Conservation (phyloP, 2,797 vertebrate genomes). For the Xiphorhynchus erythropygius region DNA sequence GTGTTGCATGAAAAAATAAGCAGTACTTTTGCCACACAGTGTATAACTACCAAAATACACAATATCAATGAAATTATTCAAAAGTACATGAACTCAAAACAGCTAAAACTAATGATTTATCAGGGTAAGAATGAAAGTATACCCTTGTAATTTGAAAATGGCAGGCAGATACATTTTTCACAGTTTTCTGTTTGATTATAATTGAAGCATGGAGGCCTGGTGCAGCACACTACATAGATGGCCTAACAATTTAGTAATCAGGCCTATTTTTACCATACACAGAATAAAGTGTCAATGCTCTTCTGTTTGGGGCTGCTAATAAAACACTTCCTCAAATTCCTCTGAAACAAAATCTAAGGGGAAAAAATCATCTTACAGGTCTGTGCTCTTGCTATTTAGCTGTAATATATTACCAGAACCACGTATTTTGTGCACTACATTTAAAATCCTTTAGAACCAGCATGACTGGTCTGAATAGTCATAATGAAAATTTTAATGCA, state of each 20-base stretch:
- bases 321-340: not conserved
- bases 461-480: not conserved
- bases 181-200: not conserved
- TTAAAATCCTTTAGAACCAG: conserved; percentile 7
- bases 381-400: not conserved
- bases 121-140: not conserved
- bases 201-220: not conserved
- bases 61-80: not conserved
- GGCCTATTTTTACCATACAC: not conserved
- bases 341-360: not conserved
- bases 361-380: not conserved
- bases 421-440: not conserved
- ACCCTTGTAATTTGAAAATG: not conserved
- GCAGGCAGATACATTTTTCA: not conserved
- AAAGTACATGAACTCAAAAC: not conserved
- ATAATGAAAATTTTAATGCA: not conserved
- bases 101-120: not conserved
- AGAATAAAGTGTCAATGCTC: not conserved
- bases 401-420: not conserved
- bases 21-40: not conserved
- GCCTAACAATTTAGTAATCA: not conserved
- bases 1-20: not conserved
- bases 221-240: not conserved
- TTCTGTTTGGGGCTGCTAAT: not conserved
- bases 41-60: not conserved